phyloP scores from a whole-genome alignment of 2,113 vertebrate species.

The Oncorhynchus masou region DNA sequence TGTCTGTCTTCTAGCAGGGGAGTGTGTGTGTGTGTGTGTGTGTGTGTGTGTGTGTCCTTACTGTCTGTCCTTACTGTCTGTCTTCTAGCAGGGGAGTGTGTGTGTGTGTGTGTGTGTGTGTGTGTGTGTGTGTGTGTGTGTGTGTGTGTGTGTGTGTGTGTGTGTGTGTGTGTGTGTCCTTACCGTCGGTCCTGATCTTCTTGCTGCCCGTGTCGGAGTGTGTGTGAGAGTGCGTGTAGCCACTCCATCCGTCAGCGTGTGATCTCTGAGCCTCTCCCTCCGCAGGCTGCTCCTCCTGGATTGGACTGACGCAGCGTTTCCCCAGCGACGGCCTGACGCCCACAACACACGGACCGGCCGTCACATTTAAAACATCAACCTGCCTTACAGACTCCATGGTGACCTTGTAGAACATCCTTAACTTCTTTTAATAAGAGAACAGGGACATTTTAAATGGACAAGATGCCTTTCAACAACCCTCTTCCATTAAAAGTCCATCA shows the following conservation, averaged over 20 bases:
- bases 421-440: no score
- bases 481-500: neutral
- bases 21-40: no score
- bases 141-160: no score
- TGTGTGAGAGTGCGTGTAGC: constrained; percentile 59
- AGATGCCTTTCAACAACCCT: no score
- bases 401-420: no score
- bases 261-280: constrained; percentile 53
- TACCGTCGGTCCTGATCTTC: constrained; percentile 86
- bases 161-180: constrained; percentile 2
- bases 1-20: no score
- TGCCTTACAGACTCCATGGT: no score
- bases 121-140: no score
- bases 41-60: neutral
- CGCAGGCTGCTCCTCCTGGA: constrained; percentile 65
- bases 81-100: no score
- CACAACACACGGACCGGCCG: neutral
- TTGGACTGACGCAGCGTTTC: constrained; percentile 88
- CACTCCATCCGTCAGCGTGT: constrained; percentile 60
- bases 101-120: no score
- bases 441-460: no score
- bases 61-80: neutral
- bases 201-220: constrained; percentile 76
- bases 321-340: constrained; percentile 57
- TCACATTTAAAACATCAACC: no score